A percentile compares a stretch with the other conserved stretches of the same genome.
Conservation (phyloP, 2,888 invertebrate species). For the Linhomoeus sp. region DNA sequence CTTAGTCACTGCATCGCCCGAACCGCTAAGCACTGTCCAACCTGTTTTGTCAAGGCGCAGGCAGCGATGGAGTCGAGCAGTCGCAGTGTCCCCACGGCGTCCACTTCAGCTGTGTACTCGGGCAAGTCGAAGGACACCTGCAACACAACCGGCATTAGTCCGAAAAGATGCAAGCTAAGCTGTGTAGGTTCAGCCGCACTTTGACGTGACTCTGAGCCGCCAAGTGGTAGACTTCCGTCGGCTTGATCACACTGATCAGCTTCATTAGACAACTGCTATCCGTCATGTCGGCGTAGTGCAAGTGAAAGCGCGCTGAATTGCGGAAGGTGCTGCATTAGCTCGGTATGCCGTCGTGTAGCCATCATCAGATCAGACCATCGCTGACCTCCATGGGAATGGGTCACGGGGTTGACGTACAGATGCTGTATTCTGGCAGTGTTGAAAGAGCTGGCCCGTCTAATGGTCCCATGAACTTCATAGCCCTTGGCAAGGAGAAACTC, state of each 20-base stretch:
- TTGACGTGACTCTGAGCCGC: conserved; percentile 98
- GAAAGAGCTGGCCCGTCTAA: conserved; percentile 77
- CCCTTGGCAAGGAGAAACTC: conserved; percentile 77
- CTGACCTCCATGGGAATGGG: too few species aligned
- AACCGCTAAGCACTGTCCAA: too few species aligned
- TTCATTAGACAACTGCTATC: conserved; percentile 84
- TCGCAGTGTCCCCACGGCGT: conserved; percentile 76
- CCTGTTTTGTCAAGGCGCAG: conserved; percentile 55
- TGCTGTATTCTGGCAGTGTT: conserved; percentile 92
- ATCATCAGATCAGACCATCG: too few species aligned
- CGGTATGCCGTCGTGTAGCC: background rate
- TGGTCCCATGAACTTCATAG: conserved; percentile 76
- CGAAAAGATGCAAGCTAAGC: too few species aligned
- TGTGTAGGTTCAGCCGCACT: conserved; percentile 43
- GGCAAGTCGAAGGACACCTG: conserved; percentile 84
- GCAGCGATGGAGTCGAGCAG: conserved; percentile 75
- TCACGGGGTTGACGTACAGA: conserved; percentile 67
- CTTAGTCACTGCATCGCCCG: too few species aligned
- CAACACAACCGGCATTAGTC: too few species aligned
- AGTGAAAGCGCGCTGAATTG: conserved; percentile 45
- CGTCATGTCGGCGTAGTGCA: conserved; percentile 96
- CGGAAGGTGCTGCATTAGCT: too few species aligned
- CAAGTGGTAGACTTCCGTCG: conserved; percentile 87
- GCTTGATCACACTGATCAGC: conserved; percentile 54
- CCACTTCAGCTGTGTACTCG: conserved; percentile 96